Conservation (phyloP, 2,797 vertebrate species). For the Dicrostonyx torquatus region DNA sequence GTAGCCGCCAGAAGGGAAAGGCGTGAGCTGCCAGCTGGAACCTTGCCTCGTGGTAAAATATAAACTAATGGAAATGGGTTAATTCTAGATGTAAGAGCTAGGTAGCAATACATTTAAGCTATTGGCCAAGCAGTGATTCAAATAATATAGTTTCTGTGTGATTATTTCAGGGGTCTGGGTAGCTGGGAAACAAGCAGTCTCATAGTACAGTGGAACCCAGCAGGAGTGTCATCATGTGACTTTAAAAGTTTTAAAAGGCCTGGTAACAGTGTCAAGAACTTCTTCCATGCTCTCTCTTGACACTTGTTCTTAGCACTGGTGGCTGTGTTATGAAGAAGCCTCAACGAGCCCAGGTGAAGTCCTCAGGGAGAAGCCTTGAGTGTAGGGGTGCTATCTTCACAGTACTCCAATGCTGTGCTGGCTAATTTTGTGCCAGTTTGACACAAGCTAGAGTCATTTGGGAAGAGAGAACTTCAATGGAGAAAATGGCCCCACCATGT, state of each 20-base stretch:
- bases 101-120: no score
- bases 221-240: not conserved
- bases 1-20: no score
- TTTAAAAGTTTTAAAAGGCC: not conserved
- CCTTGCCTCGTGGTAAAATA: no score
- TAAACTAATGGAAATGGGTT: no score
- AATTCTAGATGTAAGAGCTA: no score
- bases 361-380: not conserved
- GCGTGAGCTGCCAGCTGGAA: no score
- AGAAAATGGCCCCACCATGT: not conserved
- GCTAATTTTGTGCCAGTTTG: not conserved
- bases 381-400: not conserved
- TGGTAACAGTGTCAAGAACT: not conserved
- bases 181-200: no score
- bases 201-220: not conserved
- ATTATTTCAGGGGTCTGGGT: no score
- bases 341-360: not conserved
- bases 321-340: not conserved
- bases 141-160: no score
- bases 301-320: not conserved
- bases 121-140: no score
- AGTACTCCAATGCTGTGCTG: not conserved
- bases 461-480: not conserved
- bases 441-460: not conserved
- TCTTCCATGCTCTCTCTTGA: not conserved